Evolutionary conservation across 2,113 vertebrate species (phyloP).

Genomic region (Xiphophorus hellerii): DNA sequence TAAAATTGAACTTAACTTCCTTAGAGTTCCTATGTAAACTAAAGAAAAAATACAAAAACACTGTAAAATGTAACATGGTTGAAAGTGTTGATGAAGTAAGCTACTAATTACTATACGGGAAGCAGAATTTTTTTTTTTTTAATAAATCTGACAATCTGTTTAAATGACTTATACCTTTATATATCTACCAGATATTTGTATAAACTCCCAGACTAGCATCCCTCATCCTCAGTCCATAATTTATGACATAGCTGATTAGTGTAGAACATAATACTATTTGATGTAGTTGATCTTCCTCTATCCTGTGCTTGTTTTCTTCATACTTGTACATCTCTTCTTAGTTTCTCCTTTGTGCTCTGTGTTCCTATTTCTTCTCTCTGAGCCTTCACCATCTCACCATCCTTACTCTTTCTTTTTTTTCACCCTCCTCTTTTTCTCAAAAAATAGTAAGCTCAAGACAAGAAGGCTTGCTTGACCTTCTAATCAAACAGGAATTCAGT

Average conservation of each 20-base stretch:
- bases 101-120: background rate
- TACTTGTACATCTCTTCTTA: too few relatives aligned
- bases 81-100: background rate
- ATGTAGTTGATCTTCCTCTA: background rate
- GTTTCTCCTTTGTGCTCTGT: too few relatives aligned
- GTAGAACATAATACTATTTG: background rate
- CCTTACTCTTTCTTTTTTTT: background rate
- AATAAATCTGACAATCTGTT: background rate
- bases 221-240: background rate
- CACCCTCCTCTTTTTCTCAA: background rate
- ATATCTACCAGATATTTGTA: background rate
- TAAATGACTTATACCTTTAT: background rate
- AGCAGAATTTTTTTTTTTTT: background rate
- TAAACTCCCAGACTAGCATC: background rate
- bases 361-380: too few relatives aligned
- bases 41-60: background rate
- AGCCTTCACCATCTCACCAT: background rate
- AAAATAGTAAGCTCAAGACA: background rate
- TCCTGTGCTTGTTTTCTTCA: background rate
- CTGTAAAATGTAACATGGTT: background rate
- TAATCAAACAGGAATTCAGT: background rate
- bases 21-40: background rate
- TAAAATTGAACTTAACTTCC: too few relatives aligned
- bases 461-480: background rate
- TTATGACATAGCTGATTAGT: background rate